Evolutionary conservation across 2,113 vertebrate species (phyloP), one percentile per base, ranked within the genome.

Genomic region (Machaerirhynchus nigripectus): DNA sequence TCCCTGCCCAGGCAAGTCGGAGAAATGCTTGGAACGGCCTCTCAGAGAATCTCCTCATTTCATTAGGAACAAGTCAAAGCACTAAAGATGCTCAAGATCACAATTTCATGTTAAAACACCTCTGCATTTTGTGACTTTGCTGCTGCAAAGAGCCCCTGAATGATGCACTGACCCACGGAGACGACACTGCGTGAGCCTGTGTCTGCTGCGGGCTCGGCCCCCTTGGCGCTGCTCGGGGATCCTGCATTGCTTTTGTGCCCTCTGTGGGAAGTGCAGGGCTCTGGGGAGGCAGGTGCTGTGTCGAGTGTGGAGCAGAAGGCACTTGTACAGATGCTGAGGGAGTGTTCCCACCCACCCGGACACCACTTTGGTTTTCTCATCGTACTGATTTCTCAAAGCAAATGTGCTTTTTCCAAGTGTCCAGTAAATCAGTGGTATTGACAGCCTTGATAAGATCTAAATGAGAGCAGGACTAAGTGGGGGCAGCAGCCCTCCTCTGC

Each of bases 101-200:
- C 31, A 49, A 40, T 40, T 57, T 30, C 0, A 0, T 8, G 5
- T 49, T 84, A 49, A 80, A 61, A 60, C 44, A 35, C 19, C 40
- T 47, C 0, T 0, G 27, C 26, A 13, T 22, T 21, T 78, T 8
- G 11, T 3, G 40, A 42, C 33, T 50, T 88, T 13, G 13, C n/a
- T 3, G 3, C 10, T 86, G 56, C 60, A 7, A 40, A 68, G 21
- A 69, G 30, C 20, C 59, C 60, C 52, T 15, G n/a, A 6, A 33
- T 24, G 15, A 33, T 24, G 15, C 44, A 31, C 9, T 7, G 53
- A 37, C 46, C 30, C 30, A 5, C 0, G 3, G 30, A n/a, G 64
- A 39, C 0, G 2, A n/a, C 37, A 2, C 9, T 3, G 15, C 2
- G 27, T 2, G 13, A 70, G 57, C 37, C 37, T 0, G 1, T 24